Evolutionary conservation across 2,888 invertebrate species (phyloP), one percentile per base, ranked within the genome.

Genomic region (Acanthococcus lagerstroemiae): DNA sequence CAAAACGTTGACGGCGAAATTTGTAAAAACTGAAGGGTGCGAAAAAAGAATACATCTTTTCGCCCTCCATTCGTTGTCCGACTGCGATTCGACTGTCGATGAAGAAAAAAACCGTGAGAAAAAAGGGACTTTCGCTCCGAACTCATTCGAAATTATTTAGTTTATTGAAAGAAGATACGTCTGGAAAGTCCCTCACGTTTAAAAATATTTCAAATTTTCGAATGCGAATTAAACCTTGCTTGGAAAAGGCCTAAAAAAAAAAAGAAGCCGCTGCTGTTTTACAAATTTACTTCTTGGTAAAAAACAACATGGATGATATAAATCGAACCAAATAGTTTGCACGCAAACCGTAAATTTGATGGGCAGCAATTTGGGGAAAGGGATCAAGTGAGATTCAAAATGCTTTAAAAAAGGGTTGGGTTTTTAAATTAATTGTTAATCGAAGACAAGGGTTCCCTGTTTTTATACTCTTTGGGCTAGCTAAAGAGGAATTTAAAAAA

Each of bases 211-310:
- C 66, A n/a, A n/a, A 26, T 56, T 19, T 83, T 83, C 70, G 77
- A 87, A 67, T 80, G 80, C 24, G 86, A 88, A 74, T 76, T 90
- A 67, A 84, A 84, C 63, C 77, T 79, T 52, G 88, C 88, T 71
- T 74, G 89, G 70, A 80, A 82, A 57, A 80, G 86, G 22, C 76
- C 90, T n/a, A n/a, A n/a, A n/a, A n/a, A 58, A 81, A 83, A 68
- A 75, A 79, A 7, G 89, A 90, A 73, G 88, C 88, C 0, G 83
- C 84, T 37, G 83, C 84, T 22, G 77, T 90, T 69, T 77, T 89
- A 54, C 81, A 83, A 30, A 75, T 86, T n/a, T 83, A 83, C 0
- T 37, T 54, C 3, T 37, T 24, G 7, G 37, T 54, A 44, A 63
- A 63, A 9, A 17, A 24, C 0, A 37, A 52, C 22, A 4, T 52